These are phyloP conservation scores for Amphimallon solstitiale DNA, from an alignment of 2,888 invertebrate genomes.

Conservation along the genomic window DNA sequence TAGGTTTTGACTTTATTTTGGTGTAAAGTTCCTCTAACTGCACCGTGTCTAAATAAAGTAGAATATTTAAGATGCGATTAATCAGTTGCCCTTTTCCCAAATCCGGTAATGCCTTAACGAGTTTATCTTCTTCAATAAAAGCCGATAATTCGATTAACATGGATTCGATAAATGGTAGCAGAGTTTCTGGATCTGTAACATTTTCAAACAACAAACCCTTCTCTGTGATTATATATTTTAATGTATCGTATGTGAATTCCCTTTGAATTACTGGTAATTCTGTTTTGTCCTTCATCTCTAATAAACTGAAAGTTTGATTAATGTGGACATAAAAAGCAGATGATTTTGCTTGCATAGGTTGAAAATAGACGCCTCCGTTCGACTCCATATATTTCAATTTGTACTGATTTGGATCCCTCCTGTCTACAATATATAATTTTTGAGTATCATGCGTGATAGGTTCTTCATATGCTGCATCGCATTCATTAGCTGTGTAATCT, in stretches of 20 bases:
- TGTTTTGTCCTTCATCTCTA: constrained; percentile 46
- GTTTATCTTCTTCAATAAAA: constrained; percentile 57
- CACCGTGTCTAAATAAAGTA: constrained; percentile 55
- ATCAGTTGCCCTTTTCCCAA: constrained; percentile 56
- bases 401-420: constrained; percentile 8
- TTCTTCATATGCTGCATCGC: constrained; percentile 53
- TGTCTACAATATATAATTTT: constrained; percentile 45
- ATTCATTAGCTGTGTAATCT: constrained; percentile 51
- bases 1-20: constrained; percentile 43
- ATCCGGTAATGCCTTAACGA: constrained; percentile 55
- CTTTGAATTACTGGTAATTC: constrained; percentile 29
- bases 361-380: constrained; percentile 50
- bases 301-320: constrained; percentile 60
- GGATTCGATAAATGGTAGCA: constrained; percentile 52
- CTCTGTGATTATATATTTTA: constrained; percentile 38
- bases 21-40: constrained; percentile 55
- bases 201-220: constrained; percentile 14
- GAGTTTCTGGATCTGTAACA: constrained; percentile 52
- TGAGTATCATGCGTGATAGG: constrained; percentile 50
- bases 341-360: constrained; percentile 50
- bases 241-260: constrained; percentile 29
- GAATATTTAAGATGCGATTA: constrained; percentile 54
- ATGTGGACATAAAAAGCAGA: constrained; percentile 59
- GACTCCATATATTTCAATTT: constrained; percentile 46
- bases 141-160: constrained; percentile 56